These are phyloP conservation scores for Agrilus biguttatus DNA, from an alignment of 2,888 invertebrate species.

Conservation along the genomic window DNA sequence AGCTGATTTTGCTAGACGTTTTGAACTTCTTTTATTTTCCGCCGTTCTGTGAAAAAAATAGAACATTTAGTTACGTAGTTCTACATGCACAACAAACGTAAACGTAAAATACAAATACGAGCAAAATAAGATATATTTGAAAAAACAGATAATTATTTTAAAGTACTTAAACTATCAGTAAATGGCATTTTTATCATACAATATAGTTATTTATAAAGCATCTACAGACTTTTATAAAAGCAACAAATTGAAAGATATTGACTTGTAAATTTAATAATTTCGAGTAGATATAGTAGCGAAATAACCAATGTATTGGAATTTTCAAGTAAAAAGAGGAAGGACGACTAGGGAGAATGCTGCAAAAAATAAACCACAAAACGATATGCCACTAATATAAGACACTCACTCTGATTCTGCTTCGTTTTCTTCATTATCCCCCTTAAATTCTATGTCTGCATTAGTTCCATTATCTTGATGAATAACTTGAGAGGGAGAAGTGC, in stretches of 20 bases:
- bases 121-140: too few relatives aligned
- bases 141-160: too few relatives aligned
- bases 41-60: conserved; percentile 2
- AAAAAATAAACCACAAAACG: conserved; percentile 11
- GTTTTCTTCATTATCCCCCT: conserved; percentile 3
- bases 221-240: too few relatives aligned
- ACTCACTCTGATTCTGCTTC: conserved; percentile 13
- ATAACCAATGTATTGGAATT: conserved; percentile 20
- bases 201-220: too few relatives aligned
- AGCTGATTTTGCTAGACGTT: not conserved
- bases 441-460: not conserved
- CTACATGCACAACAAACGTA: too few relatives aligned
- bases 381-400: conserved; percentile 7
- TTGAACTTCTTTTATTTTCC: conserved; percentile 8
- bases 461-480: not conserved
- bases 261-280: too few relatives aligned
- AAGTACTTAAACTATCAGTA: too few relatives aligned
- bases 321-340: conserved; percentile 13
- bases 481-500: not conserved
- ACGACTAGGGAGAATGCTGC: conserved; percentile 11
- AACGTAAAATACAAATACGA: too few relatives aligned
- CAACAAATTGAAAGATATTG: too few relatives aligned
- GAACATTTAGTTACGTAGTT: not conserved
- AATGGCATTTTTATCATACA: too few relatives aligned
- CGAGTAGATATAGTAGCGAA: conserved; percentile 1